Percentiles rank a stretch among this genome's conserved stretches.
phyloP scores from a whole-genome alignment of 37 sponge, comb jelly and placozoan species.

The Cliona cf. orientalis region DNA sequence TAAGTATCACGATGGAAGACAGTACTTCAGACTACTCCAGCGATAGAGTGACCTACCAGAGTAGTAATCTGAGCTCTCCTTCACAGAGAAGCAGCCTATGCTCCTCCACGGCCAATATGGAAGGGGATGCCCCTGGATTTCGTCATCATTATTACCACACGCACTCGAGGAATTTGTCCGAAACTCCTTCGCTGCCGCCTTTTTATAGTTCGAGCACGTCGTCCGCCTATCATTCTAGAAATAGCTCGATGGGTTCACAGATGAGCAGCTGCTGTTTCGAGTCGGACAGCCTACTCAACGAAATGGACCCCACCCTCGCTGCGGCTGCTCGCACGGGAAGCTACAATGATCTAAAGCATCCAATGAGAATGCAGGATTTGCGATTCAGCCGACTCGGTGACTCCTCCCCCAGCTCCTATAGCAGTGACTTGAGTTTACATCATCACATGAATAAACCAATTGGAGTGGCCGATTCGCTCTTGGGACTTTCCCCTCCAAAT shows the following conservation, averaged over 20 bases:
- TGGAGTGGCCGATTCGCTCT: background rate
- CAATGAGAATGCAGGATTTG: constrained; percentile 37
- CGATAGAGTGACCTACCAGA: no score
- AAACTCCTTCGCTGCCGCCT: constrained; percentile 73
- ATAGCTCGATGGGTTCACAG: constrained; percentile 65
- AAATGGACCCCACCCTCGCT: constrained; percentile 46
- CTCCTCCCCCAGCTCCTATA: constrained; percentile 25
- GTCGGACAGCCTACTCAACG: constrained; percentile 57
- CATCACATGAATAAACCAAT: constrained; percentile 46
- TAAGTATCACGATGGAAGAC: background rate
- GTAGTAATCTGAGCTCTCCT: no score
- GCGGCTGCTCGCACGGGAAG: constrained; percentile 30
- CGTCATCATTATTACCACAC: constrained; percentile 3
- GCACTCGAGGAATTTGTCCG: constrained; percentile 61
- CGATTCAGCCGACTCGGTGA: constrained; percentile 13
- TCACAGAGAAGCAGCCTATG: constrained; percentile 19
- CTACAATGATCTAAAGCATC: constrained; percentile 36
- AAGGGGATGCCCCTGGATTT: constrained; percentile 13
- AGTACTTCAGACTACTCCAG: background rate
- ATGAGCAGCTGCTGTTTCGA: constrained; percentile 67
- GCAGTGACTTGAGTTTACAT: constrained; percentile 33
- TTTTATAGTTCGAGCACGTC: constrained; percentile 57
- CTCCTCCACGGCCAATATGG: constrained; percentile 9
- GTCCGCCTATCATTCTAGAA: constrained; percentile 65
- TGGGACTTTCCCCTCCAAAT: constrained; percentile 11